These are phyloP conservation scores for Antechinus flavipes DNA, from an alignment of 2,113 vertebrate species.

Conservation along the genomic window DNA sequence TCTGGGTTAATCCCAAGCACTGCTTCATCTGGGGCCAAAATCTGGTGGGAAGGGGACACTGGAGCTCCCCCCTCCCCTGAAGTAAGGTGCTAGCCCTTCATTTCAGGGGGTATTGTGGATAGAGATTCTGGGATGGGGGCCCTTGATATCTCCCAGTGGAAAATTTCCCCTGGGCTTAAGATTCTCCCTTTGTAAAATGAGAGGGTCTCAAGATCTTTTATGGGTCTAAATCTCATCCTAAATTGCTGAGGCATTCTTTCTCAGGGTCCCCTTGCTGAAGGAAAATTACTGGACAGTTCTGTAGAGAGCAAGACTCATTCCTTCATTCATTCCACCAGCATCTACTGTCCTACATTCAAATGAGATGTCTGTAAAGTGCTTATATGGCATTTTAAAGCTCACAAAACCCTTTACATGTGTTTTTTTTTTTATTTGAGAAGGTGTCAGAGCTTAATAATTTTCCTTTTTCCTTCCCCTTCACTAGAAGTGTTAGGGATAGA, in stretches of 20 bases:
- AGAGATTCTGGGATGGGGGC: background rate
- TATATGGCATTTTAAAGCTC: background rate
- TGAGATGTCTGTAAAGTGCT: background rate
- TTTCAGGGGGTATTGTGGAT: background rate
- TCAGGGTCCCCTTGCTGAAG: background rate
- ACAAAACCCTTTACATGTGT: too few relatives aligned
- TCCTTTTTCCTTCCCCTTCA: background rate
- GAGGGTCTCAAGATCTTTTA: background rate
- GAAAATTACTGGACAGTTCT: background rate
- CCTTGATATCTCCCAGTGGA: background rate
- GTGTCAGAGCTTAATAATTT: background rate
- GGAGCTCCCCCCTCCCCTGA: too few relatives aligned
- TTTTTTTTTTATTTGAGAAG: too few relatives aligned
- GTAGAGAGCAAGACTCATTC: background rate
- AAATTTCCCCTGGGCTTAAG: background rate
- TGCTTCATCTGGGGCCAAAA: background rate
- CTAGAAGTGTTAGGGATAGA: background rate
- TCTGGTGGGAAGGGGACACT: background rate
- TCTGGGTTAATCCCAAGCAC: background rate
- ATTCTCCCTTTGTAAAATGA: background rate
- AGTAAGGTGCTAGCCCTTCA: background rate
- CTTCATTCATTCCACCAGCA: too few relatives aligned
- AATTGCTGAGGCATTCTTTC: background rate
- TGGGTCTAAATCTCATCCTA: background rate
- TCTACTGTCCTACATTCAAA: background rate